Base-by-base conservation (phyloP, 1,140 invertebrate genomes). In the Papilio glaucus region DNA sequence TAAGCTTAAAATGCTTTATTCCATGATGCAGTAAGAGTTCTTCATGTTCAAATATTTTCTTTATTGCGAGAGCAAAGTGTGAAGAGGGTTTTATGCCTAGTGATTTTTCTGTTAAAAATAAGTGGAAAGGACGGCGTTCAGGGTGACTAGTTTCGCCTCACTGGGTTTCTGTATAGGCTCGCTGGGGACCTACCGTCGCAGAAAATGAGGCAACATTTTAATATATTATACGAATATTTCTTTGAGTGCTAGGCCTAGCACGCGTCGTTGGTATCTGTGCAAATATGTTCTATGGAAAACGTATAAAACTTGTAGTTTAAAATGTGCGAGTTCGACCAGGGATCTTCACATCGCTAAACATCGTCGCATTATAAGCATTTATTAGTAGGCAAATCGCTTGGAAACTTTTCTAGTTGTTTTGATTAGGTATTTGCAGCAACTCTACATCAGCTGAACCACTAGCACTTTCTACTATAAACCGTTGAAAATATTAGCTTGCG, bases 101-200 rank as follows among this genome's bases (percentile, higher is more conserved):
- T 84, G 85, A 82, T 81, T 87, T 85, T 81, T 84, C 78, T 86
- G 83, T 39, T 87, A 85, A 86, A 85, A 85, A 79, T 73, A 76
- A 81, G 81, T 86, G 79, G 80, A 83, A 86, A 77, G 82, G 72
- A 72, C 72, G 74, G 77, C 57, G 79, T 84, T 84, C 76, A 83
- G 33, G 24, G 72, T 60, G 77, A 81, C 75, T 72, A 79, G 80
- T 76, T 76, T 82, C 79, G 82, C 74, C 81, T 80, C 77, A 79
- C 38, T 78, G 84, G 72, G 42, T 78, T 70, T 78, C 80, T 82
- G 73, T 81, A 72, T 67, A 77, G 53, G 62, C 62, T 38, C 57
- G 65, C 70, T 7, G 26, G 42, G 49, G 79, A 83, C 78, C 79
- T 71, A 85, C 79, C 39, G 70, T 24, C 42, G 37, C 71, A 21